Evolutionary conservation across 2,888 invertebrate genomes (phyloP), one percentile per base, ranked within the genome.

Genomic region (Embidobia sp.): DNA sequence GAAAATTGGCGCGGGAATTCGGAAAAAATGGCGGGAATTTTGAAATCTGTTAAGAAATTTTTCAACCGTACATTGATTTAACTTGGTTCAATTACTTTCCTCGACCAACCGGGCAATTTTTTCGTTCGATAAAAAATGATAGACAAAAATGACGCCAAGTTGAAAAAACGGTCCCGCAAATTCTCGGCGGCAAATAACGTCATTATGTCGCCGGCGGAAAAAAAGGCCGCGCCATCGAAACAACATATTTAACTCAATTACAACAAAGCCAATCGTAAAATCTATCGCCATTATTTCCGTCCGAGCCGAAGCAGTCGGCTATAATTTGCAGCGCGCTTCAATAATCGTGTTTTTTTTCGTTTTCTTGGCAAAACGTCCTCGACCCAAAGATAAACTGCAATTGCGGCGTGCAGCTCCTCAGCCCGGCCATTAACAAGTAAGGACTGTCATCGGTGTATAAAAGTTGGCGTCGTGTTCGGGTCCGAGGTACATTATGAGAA

Each of bases 381-480:
- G 72, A 61, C 46, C 63, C 53, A 64, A 73, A 73, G 72, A 64
- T 73, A 66, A 73, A 66, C 73, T 66, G 73, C 59, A 73, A 73
- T 73, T 73, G 59, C 59, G 57, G 64, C 57, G 73, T 42, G 57
- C 49, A 49, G 59, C 73, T 73, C 64, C 11, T 73, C 64, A 66
- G 73, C 35, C 64, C n/a, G 55, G 49, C 57, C 64, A 73, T 73
- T 73, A 66, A 74, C 64, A 74, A 66, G 66, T 66, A 27, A 74
- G 51, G 26, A 66, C 66, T 74, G 74, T 66, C 74, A 74, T 74
- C 67, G 74, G 53, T n/a, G 67, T 51, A 53, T 74, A 67, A 67
- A 61, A 66, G 51, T 66, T 66, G 59, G 66, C 66, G 66, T 66
- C 74, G 66, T 66, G 59, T 67, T 67, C 67, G 46, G 66, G 44